Conservation (phyloP, 2,888 invertebrate genomes). For the Uloborus plumipes region DNA sequence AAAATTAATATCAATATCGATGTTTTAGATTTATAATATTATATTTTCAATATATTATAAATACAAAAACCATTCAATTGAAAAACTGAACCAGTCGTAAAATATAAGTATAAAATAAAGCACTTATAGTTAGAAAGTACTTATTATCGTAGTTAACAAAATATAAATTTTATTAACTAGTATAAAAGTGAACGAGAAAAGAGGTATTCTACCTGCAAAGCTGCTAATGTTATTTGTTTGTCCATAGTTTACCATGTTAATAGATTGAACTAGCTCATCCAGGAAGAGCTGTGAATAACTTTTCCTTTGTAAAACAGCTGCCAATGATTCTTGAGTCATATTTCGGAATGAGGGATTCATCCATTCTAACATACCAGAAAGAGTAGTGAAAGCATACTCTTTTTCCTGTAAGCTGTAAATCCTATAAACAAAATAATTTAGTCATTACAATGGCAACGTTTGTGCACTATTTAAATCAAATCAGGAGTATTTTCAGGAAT, state of each 20-base stretch:
- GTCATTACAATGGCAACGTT: not conserved
- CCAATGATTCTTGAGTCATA: slow-evolving; percentile 72
- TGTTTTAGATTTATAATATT: too few species aligned
- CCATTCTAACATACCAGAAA: slow-evolving; percentile 74
- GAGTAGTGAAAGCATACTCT: slow-evolving; percentile 74
- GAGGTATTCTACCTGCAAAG: slow-evolving; percentile 74
- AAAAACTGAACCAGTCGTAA: too few species aligned
- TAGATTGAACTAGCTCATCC: slow-evolving; percentile 75
- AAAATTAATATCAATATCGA: too few species aligned
- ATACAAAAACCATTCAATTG: too few species aligned
- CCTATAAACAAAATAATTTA: slow-evolving; percentile 70
- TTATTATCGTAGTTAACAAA: too few species aligned
- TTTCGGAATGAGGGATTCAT: slow-evolving; percentile 74
- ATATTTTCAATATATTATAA: too few species aligned
- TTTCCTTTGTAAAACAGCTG: slow-evolving; percentile 70
- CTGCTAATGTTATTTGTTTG: slow-evolving; percentile 75
- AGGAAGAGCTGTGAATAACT: slow-evolving; percentile 74
- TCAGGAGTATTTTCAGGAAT: too few species aligned
- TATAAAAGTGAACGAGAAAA: not conserved
- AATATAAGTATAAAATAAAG: too few species aligned
- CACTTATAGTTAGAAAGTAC: too few species aligned
- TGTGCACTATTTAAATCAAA: too few species aligned
- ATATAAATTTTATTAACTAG: too few species aligned
- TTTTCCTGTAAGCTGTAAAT: slow-evolving; percentile 76
- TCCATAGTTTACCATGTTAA: slow-evolving; percentile 77